Percentiles rank a stretch among this genome's conserved stretches.
Conservation (phyloP, 2,888 invertebrate genomes). For the Aricia artaxerxes region DNA sequence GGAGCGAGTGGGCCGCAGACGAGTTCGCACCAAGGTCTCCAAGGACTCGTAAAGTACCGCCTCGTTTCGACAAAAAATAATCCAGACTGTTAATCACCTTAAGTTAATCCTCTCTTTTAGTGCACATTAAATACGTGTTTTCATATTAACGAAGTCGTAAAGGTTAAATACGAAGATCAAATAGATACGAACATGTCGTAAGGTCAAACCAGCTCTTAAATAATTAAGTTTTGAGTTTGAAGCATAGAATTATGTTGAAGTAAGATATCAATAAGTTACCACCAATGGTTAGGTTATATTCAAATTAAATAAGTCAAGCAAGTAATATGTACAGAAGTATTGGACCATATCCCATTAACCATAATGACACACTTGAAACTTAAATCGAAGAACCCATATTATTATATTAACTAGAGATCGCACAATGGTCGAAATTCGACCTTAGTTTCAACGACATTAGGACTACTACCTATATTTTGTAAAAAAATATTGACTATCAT, state of each 20-base stretch:
- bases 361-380: too few relatives aligned
- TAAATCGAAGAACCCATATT: too few relatives aligned
- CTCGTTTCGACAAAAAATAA: conserved; percentile 7
- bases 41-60: conserved; percentile 31
- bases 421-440: too few relatives aligned
- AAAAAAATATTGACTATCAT: too few relatives aligned
- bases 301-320: background rate
- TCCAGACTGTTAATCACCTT: background rate
- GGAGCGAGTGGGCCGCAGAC: conserved; percentile 61
- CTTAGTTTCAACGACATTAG: too few relatives aligned
- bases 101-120: conserved; percentile 1
- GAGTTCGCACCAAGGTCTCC: conserved; percentile 62
- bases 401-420: background rate
- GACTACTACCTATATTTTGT: too few relatives aligned
- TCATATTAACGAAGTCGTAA: background rate
- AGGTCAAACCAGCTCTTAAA: background rate
- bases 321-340: background rate
- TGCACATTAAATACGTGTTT: background rate
- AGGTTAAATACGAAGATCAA: background rate
- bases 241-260: background rate
- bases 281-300: too few relatives aligned
- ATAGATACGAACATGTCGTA: background rate
- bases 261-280: background rate
- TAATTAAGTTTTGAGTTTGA: background rate
- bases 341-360: too few relatives aligned